phyloP scores from a whole-genome alignment of 2,113 vertebrate species.

The Semicossyphus pulcher region DNA sequence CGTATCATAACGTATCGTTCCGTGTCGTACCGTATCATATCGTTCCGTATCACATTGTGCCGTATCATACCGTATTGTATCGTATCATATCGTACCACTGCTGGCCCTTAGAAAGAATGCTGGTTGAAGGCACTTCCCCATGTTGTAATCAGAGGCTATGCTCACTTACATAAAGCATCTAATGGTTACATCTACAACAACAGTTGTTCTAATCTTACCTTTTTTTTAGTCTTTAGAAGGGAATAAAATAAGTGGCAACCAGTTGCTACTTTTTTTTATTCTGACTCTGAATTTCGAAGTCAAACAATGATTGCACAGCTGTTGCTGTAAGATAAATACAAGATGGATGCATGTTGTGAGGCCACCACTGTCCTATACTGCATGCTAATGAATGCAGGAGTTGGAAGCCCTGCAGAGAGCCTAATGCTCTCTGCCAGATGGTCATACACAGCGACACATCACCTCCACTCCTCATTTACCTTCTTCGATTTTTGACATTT shows the following conservation, averaged over 20 bases:
- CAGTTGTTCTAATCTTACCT: slow-evolving; percentile 1
- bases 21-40: no score
- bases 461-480: slow-evolving; percentile 65
- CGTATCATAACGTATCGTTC: no score
- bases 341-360: slow-evolving; percentile 68
- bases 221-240: slow-evolving; percentile 18
- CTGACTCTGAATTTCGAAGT: slow-evolving; percentile 39
- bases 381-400: slow-evolving; percentile 65
- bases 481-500: slow-evolving; percentile 47
- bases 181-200: not conserved
- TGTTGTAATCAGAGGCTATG: not conserved
- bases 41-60: no score
- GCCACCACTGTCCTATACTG: slow-evolving; percentile 45
- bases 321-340: slow-evolving; percentile 62
- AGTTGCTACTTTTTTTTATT: slow-evolving; percentile 30
- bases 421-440: slow-evolving; percentile 74
- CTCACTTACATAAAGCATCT: not conserved
- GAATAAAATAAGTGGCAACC: slow-evolving; percentile 16
- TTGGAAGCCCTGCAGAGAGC: slow-evolving; percentile 52
- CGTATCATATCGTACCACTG: not conserved
- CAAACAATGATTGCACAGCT: slow-evolving; percentile 51
- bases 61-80: no score
- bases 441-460: slow-evolving; percentile 58
- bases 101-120: not conserved
- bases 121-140: not conserved